phyloP scores from a whole-genome alignment of 2,888 invertebrate genomes.

The Itoplectis maculator region DNA sequence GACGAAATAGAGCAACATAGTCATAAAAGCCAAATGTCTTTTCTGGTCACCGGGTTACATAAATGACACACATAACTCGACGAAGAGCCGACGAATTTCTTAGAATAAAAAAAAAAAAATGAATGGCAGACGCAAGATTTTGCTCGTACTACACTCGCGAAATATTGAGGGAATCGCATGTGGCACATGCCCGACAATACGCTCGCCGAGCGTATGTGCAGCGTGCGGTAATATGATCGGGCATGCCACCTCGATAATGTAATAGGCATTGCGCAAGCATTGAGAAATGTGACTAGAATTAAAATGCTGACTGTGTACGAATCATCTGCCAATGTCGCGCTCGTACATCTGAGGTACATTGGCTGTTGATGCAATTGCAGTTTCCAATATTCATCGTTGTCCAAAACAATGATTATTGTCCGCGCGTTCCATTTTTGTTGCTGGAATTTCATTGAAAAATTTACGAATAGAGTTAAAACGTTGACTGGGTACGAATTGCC shows the following conservation, averaged over 20 bases:
- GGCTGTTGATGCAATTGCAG: constrained; percentile 9
- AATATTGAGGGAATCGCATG: constrained; percentile 5
- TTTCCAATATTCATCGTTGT: constrained; percentile 10
- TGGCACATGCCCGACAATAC: constrained; percentile 5
- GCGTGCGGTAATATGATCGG: constrained; percentile 64
- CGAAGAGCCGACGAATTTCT: background rate
- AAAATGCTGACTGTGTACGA: constrained; percentile 71
- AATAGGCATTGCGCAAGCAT: constrained; percentile 70
- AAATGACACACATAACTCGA: constrained; percentile 21
- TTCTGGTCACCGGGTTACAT: constrained; percentile 8
- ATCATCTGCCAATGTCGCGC: constrained; percentile 65
- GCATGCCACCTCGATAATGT: constrained; percentile 64
- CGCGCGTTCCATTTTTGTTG: background rate
- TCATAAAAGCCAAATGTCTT: background rate
- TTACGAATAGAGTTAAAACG: too few species aligned
- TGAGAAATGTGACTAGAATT: constrained; percentile 72
- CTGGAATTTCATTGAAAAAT: background rate
- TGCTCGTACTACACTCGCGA: constrained; percentile 5
- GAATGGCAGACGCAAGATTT: background rate
- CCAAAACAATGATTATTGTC: background rate
- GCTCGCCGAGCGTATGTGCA: constrained; percentile 23
- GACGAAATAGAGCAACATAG: background rate
- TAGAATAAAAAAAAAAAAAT: constrained; percentile 13
- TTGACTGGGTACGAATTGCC: too few species aligned
- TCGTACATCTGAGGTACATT: constrained; percentile 22